Base-by-base conservation (phyloP, 1,140 invertebrate genomes). In the Leptinotarsa undecemlineata region DNA sequence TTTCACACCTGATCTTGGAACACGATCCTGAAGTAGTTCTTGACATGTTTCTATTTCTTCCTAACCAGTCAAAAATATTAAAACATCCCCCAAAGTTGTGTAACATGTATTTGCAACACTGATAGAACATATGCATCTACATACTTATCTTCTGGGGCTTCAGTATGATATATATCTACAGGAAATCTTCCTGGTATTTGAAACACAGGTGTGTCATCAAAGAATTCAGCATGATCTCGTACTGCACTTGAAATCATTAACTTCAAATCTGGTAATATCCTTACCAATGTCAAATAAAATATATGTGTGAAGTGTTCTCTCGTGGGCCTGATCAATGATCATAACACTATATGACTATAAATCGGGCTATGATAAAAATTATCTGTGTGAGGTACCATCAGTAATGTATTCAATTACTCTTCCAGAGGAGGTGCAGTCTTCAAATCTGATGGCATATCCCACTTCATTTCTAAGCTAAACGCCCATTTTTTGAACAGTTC, bases 291-390 rank as follows among this genome's bases (percentile, higher is more conserved):
- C 98, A 88, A 99, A 99, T 47, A 99, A 87, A 82, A 99, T 96
- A 85, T 99, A 98, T 4, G 98, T 0, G n/a, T n/a, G n/a, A n/a
- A n/a, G n/a, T n/a, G 98, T 99, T 8, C 26, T 86, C 85, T 99
- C 98, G 86, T 99, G 98, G 80, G 98, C 98, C 89, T 99, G 98
- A 85, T 99, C 98, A 84, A 99, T 98, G 75, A 99, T n/a, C n/a
- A n/a, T 99, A 92, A 99, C 97, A 88, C 95, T 97, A 85, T 98
- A 99, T 2, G 93, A 92, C 60, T 91, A 92, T 26, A 99, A 87
- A 88, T 99, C 97, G 1, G 98, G 98, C 86, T 99, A 98, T 73
- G 95, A 95, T 3, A 99, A 88, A 86, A 99, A 99, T 87, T 99
- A 98, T 82, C 98, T 88, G 66, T 99, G 92, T 62, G 99, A 5